Conservation (phyloP, 2,888 invertebrate genomes). For the Sphaeridia pumilis region DNA sequence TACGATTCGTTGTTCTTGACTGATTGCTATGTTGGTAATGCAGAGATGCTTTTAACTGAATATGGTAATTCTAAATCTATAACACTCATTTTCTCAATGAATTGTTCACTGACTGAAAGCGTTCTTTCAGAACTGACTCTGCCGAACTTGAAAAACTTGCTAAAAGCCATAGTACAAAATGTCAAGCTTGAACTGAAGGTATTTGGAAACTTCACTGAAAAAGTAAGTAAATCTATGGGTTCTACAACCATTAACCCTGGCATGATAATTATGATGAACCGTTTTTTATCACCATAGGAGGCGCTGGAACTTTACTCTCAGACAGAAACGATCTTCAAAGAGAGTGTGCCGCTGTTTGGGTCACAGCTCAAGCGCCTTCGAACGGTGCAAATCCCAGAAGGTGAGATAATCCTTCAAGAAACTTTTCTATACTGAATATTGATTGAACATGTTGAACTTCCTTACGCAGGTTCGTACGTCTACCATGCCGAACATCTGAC, state of each 20-base stretch:
- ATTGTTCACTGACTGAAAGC: no score
- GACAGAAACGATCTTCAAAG: constrained; percentile 27
- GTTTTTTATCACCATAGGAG: constrained; percentile 40
- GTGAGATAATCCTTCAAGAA: constrained; percentile 42
- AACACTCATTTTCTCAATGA: no score
- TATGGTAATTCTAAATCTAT: no score
- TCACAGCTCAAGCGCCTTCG: constrained; percentile 68
- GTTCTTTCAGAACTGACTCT: constrained; percentile 61
- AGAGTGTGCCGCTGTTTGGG: constrained; percentile 53
- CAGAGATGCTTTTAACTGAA: constrained; percentile 68
- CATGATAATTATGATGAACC: constrained; percentile 5
- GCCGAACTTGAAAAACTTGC: constrained; percentile 63
- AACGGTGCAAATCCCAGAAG: constrained; percentile 75
- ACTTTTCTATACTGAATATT: background rate
- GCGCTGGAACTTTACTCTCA: constrained; percentile 58
- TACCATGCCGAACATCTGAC: constrained; percentile 67
- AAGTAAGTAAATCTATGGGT: constrained; percentile 38
- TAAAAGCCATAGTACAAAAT: constrained; percentile 63
- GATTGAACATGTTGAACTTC: constrained; percentile 44
- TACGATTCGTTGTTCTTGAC: constrained; percentile 69
- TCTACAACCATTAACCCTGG: background rate
- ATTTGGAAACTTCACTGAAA: constrained; percentile 74
- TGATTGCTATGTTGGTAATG: constrained; percentile 78
- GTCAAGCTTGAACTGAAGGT: constrained; percentile 80
- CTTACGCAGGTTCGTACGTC: constrained; percentile 47